Evolutionary conservation across 2,113 vertebrate species (phyloP).

Genomic region (Tragelaphus buxtoni): DNA sequence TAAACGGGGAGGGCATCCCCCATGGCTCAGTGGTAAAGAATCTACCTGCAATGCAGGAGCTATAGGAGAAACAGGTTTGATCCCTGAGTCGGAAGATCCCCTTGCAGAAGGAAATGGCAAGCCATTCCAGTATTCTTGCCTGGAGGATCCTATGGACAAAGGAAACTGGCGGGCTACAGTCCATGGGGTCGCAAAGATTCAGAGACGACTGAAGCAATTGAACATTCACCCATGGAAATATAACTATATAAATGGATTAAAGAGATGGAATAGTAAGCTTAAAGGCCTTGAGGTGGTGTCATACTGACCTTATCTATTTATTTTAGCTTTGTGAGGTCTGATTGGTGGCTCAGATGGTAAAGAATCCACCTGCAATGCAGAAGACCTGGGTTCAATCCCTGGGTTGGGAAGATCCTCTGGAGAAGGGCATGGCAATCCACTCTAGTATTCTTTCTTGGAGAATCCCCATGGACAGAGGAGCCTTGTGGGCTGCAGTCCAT

Average conservation of each 20-base stretch:
- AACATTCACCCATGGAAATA: not conserved
- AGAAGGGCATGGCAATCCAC: not conserved
- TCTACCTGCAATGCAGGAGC: not conserved
- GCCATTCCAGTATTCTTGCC: not conserved
- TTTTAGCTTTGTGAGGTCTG: not conserved
- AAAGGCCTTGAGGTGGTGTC: not conserved
- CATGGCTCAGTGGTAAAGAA: not conserved
- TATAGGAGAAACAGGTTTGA: not conserved
- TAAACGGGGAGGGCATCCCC: not conserved
- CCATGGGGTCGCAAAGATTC: not conserved
- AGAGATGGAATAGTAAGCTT: not conserved
- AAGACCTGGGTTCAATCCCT: not conserved
- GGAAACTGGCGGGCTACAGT: not conserved
- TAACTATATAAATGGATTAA: not conserved
- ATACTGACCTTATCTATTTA: not conserved
- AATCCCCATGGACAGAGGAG: not conserved
- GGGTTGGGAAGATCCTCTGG: not conserved
- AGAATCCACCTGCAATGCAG: not conserved
- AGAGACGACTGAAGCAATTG: not conserved
- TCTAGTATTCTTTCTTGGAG: not conserved
- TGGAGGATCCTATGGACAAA: not conserved
- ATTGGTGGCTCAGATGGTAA: not conserved
- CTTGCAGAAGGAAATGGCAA: not conserved
- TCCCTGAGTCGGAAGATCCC: not conserved
- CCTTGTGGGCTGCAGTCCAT: fast-evolving